Percentiles rank a stretch among this genome's conserved stretches.
phyloP scores from a whole-genome alignment of 2,797 vertebrate species.

The Sebastes hubbsi region DNA sequence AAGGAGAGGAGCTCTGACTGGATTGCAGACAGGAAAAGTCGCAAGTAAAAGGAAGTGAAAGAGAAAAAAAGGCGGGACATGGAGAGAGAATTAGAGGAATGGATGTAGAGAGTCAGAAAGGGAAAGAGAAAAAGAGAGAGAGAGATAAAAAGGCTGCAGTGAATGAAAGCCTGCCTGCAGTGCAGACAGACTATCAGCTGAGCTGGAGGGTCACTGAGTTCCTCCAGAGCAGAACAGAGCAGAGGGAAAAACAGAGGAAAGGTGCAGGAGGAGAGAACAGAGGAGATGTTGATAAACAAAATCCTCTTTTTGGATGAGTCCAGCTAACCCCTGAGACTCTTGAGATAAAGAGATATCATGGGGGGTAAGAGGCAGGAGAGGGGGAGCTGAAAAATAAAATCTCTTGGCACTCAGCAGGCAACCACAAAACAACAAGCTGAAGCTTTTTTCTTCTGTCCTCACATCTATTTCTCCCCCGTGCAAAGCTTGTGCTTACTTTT shows the following conservation, averaged over 20 bases:
- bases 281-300: conserved; percentile 75
- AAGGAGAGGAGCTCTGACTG: not conserved
- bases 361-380: conserved; percentile 19
- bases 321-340: conserved; percentile 16
- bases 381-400: conserved; percentile 47
- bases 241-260: conserved; percentile 8
- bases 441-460: conserved; percentile 11
- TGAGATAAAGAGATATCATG: conserved; percentile 21
- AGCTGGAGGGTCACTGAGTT: conserved; percentile 82
- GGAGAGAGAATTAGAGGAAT: conserved; percentile 1
- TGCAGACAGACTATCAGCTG: conserved; percentile 76
- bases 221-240: conserved; percentile 52
- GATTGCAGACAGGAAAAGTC: conserved; percentile 17
- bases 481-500: conserved; percentile 3
- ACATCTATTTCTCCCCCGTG: not conserved
- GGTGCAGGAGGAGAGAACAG: conserved; percentile 22
- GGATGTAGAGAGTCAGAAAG: conserved; percentile 21
- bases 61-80: not conserved
- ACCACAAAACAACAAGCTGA: conserved; percentile 38
- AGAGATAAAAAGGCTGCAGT: conserved; percentile 49
- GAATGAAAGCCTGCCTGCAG: conserved; percentile 75
- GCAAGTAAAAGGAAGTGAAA: not conserved
- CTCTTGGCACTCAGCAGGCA: conserved; percentile 32
- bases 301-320: conserved; percentile 50
- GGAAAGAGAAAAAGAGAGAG: conserved; percentile 17